phyloP scores from a whole-genome alignment of 2,888 invertebrate species.

The Strigamia crassipes region DNA sequence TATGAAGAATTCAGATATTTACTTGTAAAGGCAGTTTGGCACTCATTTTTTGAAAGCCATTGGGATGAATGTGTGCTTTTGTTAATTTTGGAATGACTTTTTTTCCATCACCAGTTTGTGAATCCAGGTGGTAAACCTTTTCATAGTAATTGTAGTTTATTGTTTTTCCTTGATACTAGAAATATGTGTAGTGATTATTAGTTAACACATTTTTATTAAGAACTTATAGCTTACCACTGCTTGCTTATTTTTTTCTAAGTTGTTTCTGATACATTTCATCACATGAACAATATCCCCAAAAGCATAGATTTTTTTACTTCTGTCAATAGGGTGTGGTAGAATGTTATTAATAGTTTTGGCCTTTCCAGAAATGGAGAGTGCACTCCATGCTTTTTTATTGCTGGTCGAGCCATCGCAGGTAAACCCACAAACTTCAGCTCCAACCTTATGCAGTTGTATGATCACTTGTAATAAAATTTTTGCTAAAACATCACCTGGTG shows the following conservation, averaged over 20 bases:
- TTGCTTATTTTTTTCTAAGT: background rate
- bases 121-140: background rate
- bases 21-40: constrained; percentile 11
- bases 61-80: constrained; percentile 2
- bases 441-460: background rate
- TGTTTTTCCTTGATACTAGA: too few species aligned
- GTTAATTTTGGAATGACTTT: constrained; percentile 21
- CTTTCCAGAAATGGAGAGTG: constrained; percentile 25
- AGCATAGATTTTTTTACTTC: constrained; percentile 25
- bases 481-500: background rate
- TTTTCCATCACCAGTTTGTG: background rate
- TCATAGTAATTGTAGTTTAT: background rate
- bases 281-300: constrained; percentile 33
- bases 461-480: background rate
- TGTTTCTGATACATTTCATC: constrained; percentile 36
- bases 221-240: background rate
- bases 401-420: constrained; percentile 45
- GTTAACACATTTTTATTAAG: too few species aligned
- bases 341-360: background rate
- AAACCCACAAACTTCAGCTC: background rate
- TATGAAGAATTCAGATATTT: too few species aligned
- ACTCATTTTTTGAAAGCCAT: constrained; percentile 29
- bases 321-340: background rate
- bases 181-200: too few species aligned
- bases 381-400: background rate